Conservation (phyloP, 2,888 invertebrate species). For the Lacanobia wlatinum region DNA sequence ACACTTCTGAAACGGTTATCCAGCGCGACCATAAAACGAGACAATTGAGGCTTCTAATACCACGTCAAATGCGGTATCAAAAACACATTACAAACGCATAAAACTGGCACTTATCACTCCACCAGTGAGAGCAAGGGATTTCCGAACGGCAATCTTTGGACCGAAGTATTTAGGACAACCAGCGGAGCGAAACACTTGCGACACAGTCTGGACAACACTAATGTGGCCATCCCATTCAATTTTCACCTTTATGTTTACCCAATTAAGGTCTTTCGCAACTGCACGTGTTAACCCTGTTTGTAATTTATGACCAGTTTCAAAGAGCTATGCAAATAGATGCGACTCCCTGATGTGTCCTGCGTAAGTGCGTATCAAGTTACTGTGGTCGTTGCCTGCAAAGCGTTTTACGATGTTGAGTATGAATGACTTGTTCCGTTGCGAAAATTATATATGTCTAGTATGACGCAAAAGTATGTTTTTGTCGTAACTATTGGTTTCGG, state of each 20-base stretch:
- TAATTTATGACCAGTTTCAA: constrained; percentile 56
- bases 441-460: constrained; percentile 70
- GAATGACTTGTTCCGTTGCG: constrained; percentile 74
- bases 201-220: constrained; percentile 71
- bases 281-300: constrained; percentile 62
- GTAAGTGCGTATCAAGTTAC: constrained; percentile 62
- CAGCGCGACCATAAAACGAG: neutral
- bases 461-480: constrained; percentile 67
- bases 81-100: constrained; percentile 57
- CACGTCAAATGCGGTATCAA: constrained; percentile 43
- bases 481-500: constrained; percentile 39
- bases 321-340: constrained; percentile 64
- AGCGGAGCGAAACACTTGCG: constrained; percentile 77
- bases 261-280: constrained; percentile 58
- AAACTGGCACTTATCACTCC: constrained; percentile 52
- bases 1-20: neutral
- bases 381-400: constrained; percentile 66
- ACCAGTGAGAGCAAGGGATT: constrained; percentile 70
- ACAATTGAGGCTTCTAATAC: constrained; percentile 9
- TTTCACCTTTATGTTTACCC: constrained; percentile 66
- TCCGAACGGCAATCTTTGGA: constrained; percentile 78
- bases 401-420: constrained; percentile 71
- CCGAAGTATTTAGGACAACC: constrained; percentile 82
- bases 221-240: constrained; percentile 61
- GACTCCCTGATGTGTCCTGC: constrained; percentile 40